Evolutionary conservation across 2,113 vertebrate species (phyloP).

Genomic region (Misgurnus anguillicaudatus): DNA sequence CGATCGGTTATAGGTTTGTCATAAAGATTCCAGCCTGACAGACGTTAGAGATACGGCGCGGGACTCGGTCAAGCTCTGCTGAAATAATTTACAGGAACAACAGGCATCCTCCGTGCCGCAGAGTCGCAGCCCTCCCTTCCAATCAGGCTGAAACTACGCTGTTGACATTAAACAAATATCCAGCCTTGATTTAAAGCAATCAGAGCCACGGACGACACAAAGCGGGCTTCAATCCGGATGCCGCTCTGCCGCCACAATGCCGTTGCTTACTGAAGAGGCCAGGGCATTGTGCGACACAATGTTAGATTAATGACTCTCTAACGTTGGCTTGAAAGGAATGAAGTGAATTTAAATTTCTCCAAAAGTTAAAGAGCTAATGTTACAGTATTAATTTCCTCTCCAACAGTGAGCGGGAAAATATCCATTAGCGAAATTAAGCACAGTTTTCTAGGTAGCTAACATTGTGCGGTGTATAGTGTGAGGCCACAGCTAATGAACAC

Average conservation of each 20-base stretch:
- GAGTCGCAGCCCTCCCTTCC: constrained; percentile 14
- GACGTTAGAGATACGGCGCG: not conserved
- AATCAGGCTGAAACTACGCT: constrained; percentile 62
- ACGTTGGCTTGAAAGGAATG: constrained; percentile 96
- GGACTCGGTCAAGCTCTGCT: constrained; percentile 40
- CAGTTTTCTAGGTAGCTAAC: constrained; percentile 99
- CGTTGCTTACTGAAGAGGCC: constrained; percentile 72
- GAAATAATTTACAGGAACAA: constrained; percentile 35
- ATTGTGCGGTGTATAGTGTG: constrained; percentile 96
- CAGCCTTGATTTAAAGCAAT: constrained; percentile 64
- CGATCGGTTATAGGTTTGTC: constrained; percentile 46
- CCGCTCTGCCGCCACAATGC: constrained; percentile 69
- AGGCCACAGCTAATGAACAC: constrained; percentile 99
- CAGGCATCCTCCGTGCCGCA: not conserved
- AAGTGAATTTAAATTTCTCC: constrained; percentile 98
- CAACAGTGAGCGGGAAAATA: constrained; percentile 99
- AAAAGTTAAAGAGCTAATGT: constrained; percentile 99
- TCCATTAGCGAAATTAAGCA: constrained; percentile 99
- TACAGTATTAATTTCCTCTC: constrained; percentile 99
- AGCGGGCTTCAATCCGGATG: constrained; percentile 52
- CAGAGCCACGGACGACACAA: constrained; percentile 64
- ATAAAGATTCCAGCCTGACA: constrained; percentile 44
- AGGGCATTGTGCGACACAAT: constrained; percentile 71
- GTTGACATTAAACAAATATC: constrained; percentile 69
- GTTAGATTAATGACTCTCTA: constrained; percentile 90